These are phyloP conservation scores for Nematolebias whitei DNA, from an alignment of 2,113 vertebrate species.

Conservation along the genomic window DNA sequence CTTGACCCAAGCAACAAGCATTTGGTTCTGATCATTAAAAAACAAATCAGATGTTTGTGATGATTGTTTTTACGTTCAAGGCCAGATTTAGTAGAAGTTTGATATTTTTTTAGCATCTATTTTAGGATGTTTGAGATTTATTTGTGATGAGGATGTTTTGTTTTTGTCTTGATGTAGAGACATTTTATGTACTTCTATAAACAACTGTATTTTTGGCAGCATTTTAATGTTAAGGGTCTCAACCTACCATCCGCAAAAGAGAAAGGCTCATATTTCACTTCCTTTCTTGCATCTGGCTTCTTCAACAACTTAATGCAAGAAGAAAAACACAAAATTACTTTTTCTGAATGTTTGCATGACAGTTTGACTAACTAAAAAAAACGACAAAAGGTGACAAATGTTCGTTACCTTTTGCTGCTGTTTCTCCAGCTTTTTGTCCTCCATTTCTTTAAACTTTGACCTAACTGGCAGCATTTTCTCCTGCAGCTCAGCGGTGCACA, in stretches of 20 bases:
- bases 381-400: no score
- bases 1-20: no score
- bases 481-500: slow-evolving; percentile 92
- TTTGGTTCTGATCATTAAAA: no score
- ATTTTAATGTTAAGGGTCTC: neutral
- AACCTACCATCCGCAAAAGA: slow-evolving; percentile 92
- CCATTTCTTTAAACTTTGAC: slow-evolving; percentile 95
- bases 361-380: neutral
- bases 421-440: slow-evolving; percentile 92
- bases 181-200: neutral
- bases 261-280: slow-evolving; percentile 90
- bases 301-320: slow-evolving; percentile 55
- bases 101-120: no score
- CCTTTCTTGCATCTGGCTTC: slow-evolving; percentile 76
- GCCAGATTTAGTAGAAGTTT: no score
- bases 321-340: neutral
- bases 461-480: slow-evolving; percentile 92
- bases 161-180: neutral
- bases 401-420: slow-evolving; percentile 86
- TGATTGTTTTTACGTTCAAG: no score
- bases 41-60: no score
- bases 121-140: neutral
- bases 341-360: neutral
- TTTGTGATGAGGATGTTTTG: neutral
- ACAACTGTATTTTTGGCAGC: neutral